phyloP scores from a whole-genome alignment of 2,888 invertebrate genomes.

The Eilema sororculum region DNA sequence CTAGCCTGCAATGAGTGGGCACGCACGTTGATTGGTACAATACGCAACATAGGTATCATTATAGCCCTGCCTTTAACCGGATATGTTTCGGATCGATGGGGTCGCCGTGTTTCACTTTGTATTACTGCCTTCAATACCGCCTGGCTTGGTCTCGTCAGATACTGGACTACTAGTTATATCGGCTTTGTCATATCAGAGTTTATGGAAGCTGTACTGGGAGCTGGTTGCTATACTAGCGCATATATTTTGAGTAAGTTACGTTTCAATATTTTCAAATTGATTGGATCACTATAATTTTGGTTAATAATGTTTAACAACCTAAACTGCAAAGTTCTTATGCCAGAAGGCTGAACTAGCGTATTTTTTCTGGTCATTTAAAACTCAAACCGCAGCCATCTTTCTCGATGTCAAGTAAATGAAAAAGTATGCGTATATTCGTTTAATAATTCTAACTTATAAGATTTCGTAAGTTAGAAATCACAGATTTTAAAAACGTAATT shows the following conservation, averaged over 20 bases:
- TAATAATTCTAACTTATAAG: too few species aligned
- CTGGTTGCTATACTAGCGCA: slow-evolving; percentile 89
- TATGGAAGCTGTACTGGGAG: slow-evolving; percentile 89
- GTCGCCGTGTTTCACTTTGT: slow-evolving; percentile 87
- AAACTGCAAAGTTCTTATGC: too few species aligned
- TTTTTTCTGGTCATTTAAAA: too few species aligned
- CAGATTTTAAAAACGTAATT: too few species aligned
- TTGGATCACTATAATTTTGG: neutral
- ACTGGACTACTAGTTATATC: slow-evolving; percentile 87
- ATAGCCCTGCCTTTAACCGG: slow-evolving; percentile 90
- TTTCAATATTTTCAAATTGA: neutral
- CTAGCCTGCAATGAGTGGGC: slow-evolving; percentile 91
- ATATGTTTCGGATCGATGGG: slow-evolving; percentile 91
- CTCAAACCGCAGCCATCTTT: too few species aligned
- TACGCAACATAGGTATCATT: slow-evolving; percentile 90
- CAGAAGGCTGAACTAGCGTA: too few species aligned
- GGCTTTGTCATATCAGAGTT: slow-evolving; percentile 91
- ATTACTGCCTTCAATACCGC: slow-evolving; percentile 87
- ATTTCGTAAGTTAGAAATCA: too few species aligned
- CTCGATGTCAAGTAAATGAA: too few species aligned
- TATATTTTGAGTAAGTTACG: slow-evolving; percentile 88
- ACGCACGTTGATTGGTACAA: slow-evolving; percentile 90
- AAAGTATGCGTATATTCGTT: too few species aligned
- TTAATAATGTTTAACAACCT: too few species aligned
- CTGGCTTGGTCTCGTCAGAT: slow-evolving; percentile 88